These are phyloP conservation scores for Phycodurus eques DNA, from an alignment of 2,113 vertebrate genomes.

Conservation along the genomic window DNA sequence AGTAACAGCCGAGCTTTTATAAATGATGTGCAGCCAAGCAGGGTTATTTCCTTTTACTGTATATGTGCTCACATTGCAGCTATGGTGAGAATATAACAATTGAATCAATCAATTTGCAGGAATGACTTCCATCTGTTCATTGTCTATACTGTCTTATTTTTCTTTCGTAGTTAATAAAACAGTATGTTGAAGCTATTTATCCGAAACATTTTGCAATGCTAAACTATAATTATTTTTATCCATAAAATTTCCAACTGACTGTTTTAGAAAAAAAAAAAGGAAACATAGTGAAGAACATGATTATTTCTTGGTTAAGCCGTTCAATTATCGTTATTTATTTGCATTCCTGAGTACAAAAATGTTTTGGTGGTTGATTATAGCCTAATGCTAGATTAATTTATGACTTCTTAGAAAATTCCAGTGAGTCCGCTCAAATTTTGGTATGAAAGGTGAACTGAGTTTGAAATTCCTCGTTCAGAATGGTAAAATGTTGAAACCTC, in stretches of 20 bases:
- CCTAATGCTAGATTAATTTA: background rate
- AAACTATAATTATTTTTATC: background rate
- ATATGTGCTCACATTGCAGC: constrained; percentile 6
- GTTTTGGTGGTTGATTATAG: background rate
- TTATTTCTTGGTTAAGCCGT: background rate
- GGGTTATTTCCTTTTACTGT: constrained; percentile 12
- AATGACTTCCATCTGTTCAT: background rate
- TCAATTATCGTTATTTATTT: background rate
- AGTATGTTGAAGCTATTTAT: background rate
- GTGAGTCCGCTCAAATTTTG: background rate
- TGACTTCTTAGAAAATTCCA: background rate
- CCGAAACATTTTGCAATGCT: background rate
- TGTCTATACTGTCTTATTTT: background rate
- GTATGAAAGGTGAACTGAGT: background rate
- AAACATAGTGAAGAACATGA: background rate
- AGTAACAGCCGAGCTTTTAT: background rate
- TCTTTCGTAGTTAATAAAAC: background rate
- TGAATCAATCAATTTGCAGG: background rate
- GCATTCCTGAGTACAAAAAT: background rate
- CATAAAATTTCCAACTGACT: background rate
- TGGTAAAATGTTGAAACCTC: no score
- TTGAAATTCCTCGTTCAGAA: no score
- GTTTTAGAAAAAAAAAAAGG: background rate
- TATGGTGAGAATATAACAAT: constrained; percentile 7
- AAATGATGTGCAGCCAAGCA: constrained; percentile 8